Percentiles rank a stretch among this genome's conserved stretches.
phyloP scores from a whole-genome alignment of 2,113 vertebrate genomes.

The Neoarius graeffei region DNA sequence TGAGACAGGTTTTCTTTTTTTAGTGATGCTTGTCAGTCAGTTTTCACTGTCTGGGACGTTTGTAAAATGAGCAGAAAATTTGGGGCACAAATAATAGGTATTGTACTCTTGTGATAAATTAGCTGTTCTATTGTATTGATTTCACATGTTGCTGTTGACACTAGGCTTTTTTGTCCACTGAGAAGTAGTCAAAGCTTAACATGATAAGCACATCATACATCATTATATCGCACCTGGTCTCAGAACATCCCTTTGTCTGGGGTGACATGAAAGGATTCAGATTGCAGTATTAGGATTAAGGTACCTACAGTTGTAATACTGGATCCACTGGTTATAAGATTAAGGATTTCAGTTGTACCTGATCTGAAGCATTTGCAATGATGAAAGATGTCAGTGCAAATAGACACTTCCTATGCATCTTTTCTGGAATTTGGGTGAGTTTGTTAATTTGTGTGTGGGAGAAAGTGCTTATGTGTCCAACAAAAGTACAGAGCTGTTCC shows the following conservation, averaged over 20 bases:
- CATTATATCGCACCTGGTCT: background rate
- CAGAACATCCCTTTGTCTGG: background rate
- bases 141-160: slow-evolving; percentile 15
- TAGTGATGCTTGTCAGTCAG: slow-evolving; percentile 48
- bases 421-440: slow-evolving; percentile 17
- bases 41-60: slow-evolving; percentile 32
- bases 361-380: slow-evolving; percentile 8
- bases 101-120: slow-evolving; percentile 29
- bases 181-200: slow-evolving; percentile 26
- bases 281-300: background rate
- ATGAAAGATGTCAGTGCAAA: background rate
- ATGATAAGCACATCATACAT: slow-evolving; percentile 15
- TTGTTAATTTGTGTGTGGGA: slow-evolving; percentile 10
- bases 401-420: slow-evolving; percentile 20
- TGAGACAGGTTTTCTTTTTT: slow-evolving; percentile 56
- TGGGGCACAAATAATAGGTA: slow-evolving; percentile 35
- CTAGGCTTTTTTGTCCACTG: slow-evolving; percentile 18
- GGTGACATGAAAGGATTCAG: background rate
- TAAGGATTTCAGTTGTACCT: background rate
- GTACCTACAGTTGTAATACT: background rate
- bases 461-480: slow-evolving; percentile 36
- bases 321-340: background rate
- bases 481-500: slow-evolving; percentile 30
- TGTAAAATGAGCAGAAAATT: slow-evolving; percentile 36
- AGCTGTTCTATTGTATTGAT: slow-evolving; percentile 24